Percentiles rank a stretch among this genome's conserved stretches.
Evolutionary conservation across 2,888 invertebrate genomes (phyloP).

Genomic region (Drosophila borborema): DNA sequence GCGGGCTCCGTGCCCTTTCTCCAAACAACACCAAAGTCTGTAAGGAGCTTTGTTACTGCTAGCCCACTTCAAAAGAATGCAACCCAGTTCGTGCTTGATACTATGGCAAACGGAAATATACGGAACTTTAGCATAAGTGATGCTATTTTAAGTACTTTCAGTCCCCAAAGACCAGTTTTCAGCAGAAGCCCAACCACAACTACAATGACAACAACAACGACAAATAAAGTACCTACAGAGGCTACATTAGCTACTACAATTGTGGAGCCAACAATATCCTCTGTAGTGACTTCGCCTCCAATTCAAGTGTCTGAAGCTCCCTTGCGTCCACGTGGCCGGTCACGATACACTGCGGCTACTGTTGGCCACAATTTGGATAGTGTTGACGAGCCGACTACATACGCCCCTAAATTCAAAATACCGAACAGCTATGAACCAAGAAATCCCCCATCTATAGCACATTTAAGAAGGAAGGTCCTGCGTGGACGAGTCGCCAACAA

Average conservation of each 20-base stretch:
- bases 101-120: slow-evolving; percentile 62
- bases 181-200: slow-evolving; percentile 19
- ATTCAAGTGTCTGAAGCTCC: slow-evolving; percentile 64
- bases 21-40: slow-evolving; percentile 77
- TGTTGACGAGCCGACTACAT: slow-evolving; percentile 83
- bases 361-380: slow-evolving; percentile 69
- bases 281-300: slow-evolving; percentile 71
- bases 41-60: slow-evolving; percentile 78
- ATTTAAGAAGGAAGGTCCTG: slow-evolving; percentile 66
- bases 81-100: slow-evolving; percentile 69
- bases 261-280: slow-evolving; percentile 61
- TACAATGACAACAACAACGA: slow-evolving; percentile 41
- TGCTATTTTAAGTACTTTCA: slow-evolving; percentile 77
- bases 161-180: slow-evolving; percentile 47
- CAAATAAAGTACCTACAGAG: slow-evolving; percentile 14
- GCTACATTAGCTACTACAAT: slow-evolving; percentile 46
- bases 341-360: slow-evolving; percentile 83
- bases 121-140: slow-evolving; percentile 82
- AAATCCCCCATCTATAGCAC: slow-evolving; percentile 34
- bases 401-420: slow-evolving; percentile 82
- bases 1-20: slow-evolving; percentile 56
- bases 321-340: slow-evolving; percentile 80
- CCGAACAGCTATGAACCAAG: slow-evolving; percentile 49
- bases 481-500: slow-evolving; percentile 63
- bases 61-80: slow-evolving; percentile 67